Base-by-base conservation (phyloP, 2,888 invertebrate genomes). In the Leucophenga maculata region DNA sequence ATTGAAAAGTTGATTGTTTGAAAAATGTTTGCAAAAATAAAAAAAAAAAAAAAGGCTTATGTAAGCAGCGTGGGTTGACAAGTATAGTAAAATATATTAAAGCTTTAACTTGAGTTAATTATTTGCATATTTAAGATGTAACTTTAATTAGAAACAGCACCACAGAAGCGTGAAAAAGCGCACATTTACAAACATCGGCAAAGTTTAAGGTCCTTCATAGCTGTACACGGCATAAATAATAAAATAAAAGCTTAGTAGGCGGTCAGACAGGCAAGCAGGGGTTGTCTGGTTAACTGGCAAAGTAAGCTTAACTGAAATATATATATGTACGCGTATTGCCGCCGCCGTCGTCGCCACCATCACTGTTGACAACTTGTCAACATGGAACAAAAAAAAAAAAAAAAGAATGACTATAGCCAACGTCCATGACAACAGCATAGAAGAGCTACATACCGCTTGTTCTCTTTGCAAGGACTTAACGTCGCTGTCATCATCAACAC, bases 131-230 rank as follows among this genome's bases (percentile, higher is more conserved):
- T 22, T n/a, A 6, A 57, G 11, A 31, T 14, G 9, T 26, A 31
- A 57, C n/a, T 16, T 39, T 18, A 60, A 54, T 54, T 54, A 54
- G 39, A 60, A 65, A 46, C 16, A 39, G 11, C 48, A 3, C 14
- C 48, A 64, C 3, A 48, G 11, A 60, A 32, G 9, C 22, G 44
- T 14, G 44, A 66, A 52, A 65, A 50, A 65, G 4, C 11, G 39
- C 39, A 66, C 2, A 60, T 31, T 4, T 31, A 6, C 9, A 11
- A 39, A 6, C 8, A 6, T 11, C 22, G 75, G 75, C 77, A 81
- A 82, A 81, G 84, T 83, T 81, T 82, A 81, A 81, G 83, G 81
- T 81, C 78, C 83, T 83, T 79, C 83, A 83, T 83, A 26, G 26
- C n/a, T n/a, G 4, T 26, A 26, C 26, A 4, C 26, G 26, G 81